These are phyloP conservation scores for Colletes latitarsis DNA, from an alignment of 1,140 invertebrate genomes.

Conservation along the genomic window DNA sequence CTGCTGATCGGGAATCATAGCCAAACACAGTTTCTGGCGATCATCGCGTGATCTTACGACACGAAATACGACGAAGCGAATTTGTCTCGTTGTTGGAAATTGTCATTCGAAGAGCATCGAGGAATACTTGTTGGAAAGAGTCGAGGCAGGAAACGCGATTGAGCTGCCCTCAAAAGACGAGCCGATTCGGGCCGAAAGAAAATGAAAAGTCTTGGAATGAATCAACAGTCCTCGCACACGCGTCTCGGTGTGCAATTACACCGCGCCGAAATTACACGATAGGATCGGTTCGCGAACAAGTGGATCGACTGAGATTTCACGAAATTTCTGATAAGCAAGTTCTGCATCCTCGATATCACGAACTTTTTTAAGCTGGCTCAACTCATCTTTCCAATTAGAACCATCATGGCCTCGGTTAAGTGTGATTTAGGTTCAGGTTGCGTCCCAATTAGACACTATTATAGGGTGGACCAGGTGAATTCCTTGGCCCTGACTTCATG, in stretches of 20 bases:
- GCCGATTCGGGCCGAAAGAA: background rate
- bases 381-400: too few relatives aligned
- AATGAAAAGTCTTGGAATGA: conserved; percentile 7
- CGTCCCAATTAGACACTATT: too few relatives aligned
- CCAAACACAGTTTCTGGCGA: background rate
- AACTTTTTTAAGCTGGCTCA: too few relatives aligned
- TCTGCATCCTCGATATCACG: background rate
- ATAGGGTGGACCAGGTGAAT: too few relatives aligned
- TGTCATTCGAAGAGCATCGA: background rate
- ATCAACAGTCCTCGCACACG: conserved; percentile 25
- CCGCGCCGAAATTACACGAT: conserved; percentile 29
- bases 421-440: too few relatives aligned
- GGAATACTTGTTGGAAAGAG: too few relatives aligned
- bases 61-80: background rate
- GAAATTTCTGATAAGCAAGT: conserved; percentile 32
- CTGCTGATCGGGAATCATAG: conserved; percentile 11
- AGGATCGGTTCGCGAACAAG: conserved; percentile 27
- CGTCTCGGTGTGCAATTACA: conserved; percentile 38
- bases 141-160: too few relatives aligned
- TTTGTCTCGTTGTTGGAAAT: background rate
- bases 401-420: too few relatives aligned
- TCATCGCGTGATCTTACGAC: background rate
- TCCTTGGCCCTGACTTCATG: too few relatives aligned
- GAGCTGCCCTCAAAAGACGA: background rate
- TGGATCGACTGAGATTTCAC: conserved; percentile 37